Evolutionary conservation across 23 tunicate genomes (phyloP), one percentile per base, ranked within the genome.

Genomic region (Halocynthia aurantium): DNA sequence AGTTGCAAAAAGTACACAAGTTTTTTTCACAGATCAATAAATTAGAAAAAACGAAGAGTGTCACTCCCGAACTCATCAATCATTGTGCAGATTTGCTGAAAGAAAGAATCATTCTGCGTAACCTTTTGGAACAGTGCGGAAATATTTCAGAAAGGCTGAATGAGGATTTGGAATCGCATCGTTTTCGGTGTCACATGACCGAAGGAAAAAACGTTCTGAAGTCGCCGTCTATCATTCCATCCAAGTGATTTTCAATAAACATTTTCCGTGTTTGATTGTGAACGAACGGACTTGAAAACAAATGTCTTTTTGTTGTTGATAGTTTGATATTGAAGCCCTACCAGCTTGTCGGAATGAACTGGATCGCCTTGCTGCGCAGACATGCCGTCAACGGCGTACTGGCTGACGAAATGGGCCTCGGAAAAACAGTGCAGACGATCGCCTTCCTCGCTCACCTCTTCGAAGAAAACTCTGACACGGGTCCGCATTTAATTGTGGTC

Each of bases 351-450:
- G 99, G 99, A 12, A 58, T 96, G 66, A 91, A 96, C 65, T 96
- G 99, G 99, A 50, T 89, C 54, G 81, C 87, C 6, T 62, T 89
- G 80, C 50, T 96, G 65, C 99, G 90, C 65, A 77, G 91, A 5
- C 77, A 89, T 50, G 85, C 82, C 52, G 90, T 96, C 40, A 91
- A 81, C 71, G 99, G 94, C 49, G 80, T 96, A 7, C 79, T 96
- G 8, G 99, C 99, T 5, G 99, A 96, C 83, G 99, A 96, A 55
- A 96, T 96, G 99, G 99, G 99, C 13, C 81, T 96, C 81, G 99
- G 99, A 0, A 96, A 96, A 82, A 96, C 99, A 5, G 84, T 96
- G 22, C 99, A 96, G 53, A 89, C 99, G 9, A 96, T 96, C 44
- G 70, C 92, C 6, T 96, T 88, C 69, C 83, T 96, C 56, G 88